Base-by-base conservation (phyloP, 2,888 invertebrate genomes). In the Leptopterna dolabrata region DNA sequence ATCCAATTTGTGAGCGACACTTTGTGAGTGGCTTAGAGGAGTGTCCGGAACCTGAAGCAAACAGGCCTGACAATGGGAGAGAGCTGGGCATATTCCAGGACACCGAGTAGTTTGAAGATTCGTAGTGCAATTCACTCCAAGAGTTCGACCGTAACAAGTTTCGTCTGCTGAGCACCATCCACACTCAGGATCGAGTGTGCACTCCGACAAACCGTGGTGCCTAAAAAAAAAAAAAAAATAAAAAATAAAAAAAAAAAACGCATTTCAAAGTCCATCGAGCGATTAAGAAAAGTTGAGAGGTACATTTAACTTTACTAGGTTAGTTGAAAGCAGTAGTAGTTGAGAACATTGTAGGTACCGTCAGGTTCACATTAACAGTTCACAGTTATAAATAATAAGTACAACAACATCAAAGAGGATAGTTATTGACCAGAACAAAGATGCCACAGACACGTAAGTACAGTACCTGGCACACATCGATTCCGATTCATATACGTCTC, bases 61-160 rank as follows among this genome's bases (percentile, higher is more conserved):
- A 92, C 98, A 98, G 0, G 98, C 95, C 91, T 97, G 96, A 91
- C 98, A 98, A 91, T 97, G 97, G 0, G 96, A 95, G 2, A 98
- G 92, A 0, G 97, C 95, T 0, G 97, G 96, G 92, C 98, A 98
- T 51, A 98, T 95, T 0, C 97, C 97, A 0, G 97, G 97, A 91
- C 97, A 97, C 13, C 96, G 94, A 0, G 96, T 96, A 0, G 97
- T 97, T 92, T 97, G 97, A 43, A 97, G 92, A 92, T 97, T 97
- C 0, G 97, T 97, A 0, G 97, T 97, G 91, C 97, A 97, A 91
- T 97, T 97, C 11, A 96, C 96, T 0, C 97, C 97, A 78, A 96
- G 94, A 0, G 96, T 96, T 88, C 97, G 94, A 0, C 96, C 96
- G 91, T 96, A 96, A 91, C 97, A 97, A 88, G 94, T 94, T 89